phyloP scores from a whole-genome alignment of 2,888 invertebrate genomes.

The Trypoxylon attenuatum region DNA sequence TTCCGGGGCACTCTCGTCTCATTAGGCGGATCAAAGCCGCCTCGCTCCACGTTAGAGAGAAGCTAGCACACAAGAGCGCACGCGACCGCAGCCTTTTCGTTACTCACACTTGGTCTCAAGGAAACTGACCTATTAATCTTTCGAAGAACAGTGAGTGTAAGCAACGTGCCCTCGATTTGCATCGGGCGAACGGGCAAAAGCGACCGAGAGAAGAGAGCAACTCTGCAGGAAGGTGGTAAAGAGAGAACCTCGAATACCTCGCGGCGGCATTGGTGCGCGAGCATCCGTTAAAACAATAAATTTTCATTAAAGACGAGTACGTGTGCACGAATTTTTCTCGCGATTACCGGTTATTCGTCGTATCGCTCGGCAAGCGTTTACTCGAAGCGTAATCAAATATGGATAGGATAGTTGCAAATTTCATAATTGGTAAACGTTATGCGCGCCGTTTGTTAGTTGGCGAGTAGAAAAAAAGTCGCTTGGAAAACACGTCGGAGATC shows the following conservation, averaged over 20 bases:
- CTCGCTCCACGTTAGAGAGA: slow-evolving; percentile 34
- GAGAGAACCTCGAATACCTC: not conserved
- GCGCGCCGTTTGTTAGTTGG: too few species aligned
- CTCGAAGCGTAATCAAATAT: not conserved
- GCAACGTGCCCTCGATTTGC: slow-evolving; percentile 29
- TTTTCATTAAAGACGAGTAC: slow-evolving; percentile 32
- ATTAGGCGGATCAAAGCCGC: slow-evolving; percentile 47
- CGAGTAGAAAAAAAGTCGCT: too few species aligned
- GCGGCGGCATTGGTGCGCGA: slow-evolving; percentile 8
- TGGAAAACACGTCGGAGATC: too few species aligned
- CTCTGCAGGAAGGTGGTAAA: not conserved
- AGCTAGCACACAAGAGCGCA: slow-evolving; percentile 38
- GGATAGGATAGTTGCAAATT: not conserved
- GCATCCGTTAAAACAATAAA: slow-evolving; percentile 25
- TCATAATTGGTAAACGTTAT: not conserved
- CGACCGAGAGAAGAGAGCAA: not conserved
- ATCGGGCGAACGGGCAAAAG: slow-evolving; percentile 6
- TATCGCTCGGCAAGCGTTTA: not conserved
- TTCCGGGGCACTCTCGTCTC: slow-evolving; percentile 12
- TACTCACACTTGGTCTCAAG: slow-evolving; percentile 51
- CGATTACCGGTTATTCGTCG: slow-evolving; percentile 6
- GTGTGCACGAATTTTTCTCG: slow-evolving; percentile 12
- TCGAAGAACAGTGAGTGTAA: slow-evolving; percentile 34
- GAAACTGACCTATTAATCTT: slow-evolving; percentile 56
- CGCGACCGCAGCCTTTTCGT: slow-evolving; percentile 38